Evolutionary conservation across 2,888 invertebrate species (phyloP), one percentile per base, ranked within the genome.

Genomic region (Dicyrtomina minuta): DNA sequence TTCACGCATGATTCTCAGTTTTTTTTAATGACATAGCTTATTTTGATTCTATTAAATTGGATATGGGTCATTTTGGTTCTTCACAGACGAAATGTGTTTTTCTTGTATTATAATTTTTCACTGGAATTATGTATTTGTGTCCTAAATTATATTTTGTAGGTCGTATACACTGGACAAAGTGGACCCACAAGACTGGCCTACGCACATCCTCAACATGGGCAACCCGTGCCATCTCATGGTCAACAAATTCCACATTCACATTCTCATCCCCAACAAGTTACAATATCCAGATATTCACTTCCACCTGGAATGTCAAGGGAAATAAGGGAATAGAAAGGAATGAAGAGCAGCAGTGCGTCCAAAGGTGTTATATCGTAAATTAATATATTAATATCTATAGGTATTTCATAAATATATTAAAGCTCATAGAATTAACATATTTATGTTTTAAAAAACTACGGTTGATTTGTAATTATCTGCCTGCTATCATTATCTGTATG

Each of bases 271-370:
- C 71, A 70, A 41, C 75, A 75, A 58, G 68, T 68, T 20, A 70
- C 71, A 8, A 66, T 74, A 33, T 64, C 72, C 5, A 59, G 75
- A 20, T 75, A 75, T 58, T 55, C 68, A 8, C 49, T 74, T 17
- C 75, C 75, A n/a, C 75, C 73, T n/a, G 74, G 72, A 64, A 71
- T 74, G 62, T 66, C 71, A 10, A 60, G 75, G 46, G 75, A 75
- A n/a, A n/a, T 46, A 65, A 68, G 24, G 2, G 20, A 51, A 3
- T 33, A 33, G 8, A 33, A 65, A 68, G 24, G 2, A 8, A 51
- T 8, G 3, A 33, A 33, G 8, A 33, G 3, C 33, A 33, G 33
- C 33, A 33, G 33, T 33, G n/a, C n/a, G n/a, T n/a, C n/a, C 33
- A 33, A 8, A 33, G 3, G 33, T 8, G 33, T 33, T 33, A 33